phyloP scores from a whole-genome alignment of 2,113 vertebrate genomes.

The Sylvia atricapilla region DNA sequence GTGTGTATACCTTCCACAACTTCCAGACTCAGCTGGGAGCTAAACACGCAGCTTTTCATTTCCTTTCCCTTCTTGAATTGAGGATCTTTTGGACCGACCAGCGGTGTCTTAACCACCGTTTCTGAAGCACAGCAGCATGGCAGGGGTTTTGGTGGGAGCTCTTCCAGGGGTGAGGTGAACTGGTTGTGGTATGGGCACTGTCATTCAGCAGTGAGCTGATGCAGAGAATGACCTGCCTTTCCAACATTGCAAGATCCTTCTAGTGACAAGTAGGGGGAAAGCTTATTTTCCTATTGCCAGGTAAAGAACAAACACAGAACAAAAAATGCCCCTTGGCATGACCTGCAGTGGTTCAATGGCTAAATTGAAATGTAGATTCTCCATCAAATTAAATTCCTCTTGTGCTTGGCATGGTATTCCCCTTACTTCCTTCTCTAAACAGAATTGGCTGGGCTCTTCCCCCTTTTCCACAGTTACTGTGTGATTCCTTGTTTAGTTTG shows the following conservation, averaged over 20 bases:
- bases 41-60: constrained; percentile 38
- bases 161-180: neutral
- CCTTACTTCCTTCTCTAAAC: neutral
- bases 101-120: neutral
- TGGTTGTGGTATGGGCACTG: neutral
- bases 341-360: neutral
- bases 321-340: neutral
- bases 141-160: neutral
- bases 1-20: constrained; percentile 49
- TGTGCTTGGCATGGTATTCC: neutral
- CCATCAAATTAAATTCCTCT: neutral
- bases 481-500: constrained; percentile 4
- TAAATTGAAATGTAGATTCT: constrained; percentile 1
- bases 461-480: neutral
- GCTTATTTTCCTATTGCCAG: neutral
- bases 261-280: neutral
- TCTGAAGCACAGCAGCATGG: neutral
- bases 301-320: neutral
- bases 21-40: constrained; percentile 42
- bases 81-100: neutral
- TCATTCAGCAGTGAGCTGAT: neutral
- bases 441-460: neutral
- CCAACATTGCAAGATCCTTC: neutral
- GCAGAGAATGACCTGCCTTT: neutral
- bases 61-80: neutral